A percentile compares a stretch with the other conserved stretches of the same genome.
These are phyloP conservation scores for Ifrita kowaldi DNA, from an alignment of 2,113 vertebrate species.

Conservation along the genomic window DNA sequence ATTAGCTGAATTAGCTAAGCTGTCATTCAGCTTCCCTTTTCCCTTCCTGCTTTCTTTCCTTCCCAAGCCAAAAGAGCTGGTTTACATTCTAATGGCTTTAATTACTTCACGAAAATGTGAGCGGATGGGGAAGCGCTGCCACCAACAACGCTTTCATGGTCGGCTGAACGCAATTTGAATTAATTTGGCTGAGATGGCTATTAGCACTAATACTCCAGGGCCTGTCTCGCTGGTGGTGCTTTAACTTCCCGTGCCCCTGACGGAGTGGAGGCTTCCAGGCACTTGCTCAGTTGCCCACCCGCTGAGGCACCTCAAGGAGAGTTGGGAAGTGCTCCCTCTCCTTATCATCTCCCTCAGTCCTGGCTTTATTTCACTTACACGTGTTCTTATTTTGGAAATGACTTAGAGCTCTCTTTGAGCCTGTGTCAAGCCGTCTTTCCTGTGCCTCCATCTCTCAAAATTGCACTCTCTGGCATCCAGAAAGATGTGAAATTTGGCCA, in stretches of 20 bases:
- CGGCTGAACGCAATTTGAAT: constrained; percentile 69
- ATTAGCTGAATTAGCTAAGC: constrained; percentile 9
- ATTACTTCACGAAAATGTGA: constrained; percentile 71
- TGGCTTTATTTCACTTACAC: background rate
- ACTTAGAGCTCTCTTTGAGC: background rate
- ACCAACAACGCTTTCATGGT: constrained; percentile 62
- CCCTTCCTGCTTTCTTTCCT: constrained; percentile 41
- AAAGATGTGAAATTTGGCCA: background rate
- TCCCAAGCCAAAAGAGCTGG: constrained; percentile 60
- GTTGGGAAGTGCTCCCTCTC: background rate
- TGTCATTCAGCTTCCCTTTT: constrained; percentile 50
- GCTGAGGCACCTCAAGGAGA: background rate
- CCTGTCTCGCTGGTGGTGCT: constrained; percentile 39
- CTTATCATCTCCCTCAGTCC: background rate
- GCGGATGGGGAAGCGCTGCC: constrained; percentile 65
- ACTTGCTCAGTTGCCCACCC: background rate
- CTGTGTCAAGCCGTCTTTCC: background rate
- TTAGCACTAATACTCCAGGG: constrained; percentile 66
- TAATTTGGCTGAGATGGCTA: constrained; percentile 67
- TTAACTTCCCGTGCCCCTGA: constrained; percentile 37
- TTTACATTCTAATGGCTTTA: constrained; percentile 78
- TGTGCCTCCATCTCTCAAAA: background rate
- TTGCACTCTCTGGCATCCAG: background rate
- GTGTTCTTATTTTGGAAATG: background rate
- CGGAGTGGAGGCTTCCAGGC: background rate